phyloP scores from a whole-genome alignment of 2,888 invertebrate genomes.

The Euphydryas editha region DNA sequence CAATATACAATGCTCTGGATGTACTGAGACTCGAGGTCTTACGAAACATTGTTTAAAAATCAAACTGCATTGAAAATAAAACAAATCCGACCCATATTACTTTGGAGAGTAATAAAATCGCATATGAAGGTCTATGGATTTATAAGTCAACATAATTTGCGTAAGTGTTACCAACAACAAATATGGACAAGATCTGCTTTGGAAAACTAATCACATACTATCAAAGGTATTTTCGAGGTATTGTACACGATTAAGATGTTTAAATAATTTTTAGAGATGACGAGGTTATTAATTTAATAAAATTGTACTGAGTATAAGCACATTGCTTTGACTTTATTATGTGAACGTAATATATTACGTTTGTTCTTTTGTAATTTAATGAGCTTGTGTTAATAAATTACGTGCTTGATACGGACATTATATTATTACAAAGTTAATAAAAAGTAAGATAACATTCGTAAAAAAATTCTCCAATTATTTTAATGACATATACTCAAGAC shows the following conservation, averaged over 20 bases:
- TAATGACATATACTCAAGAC: not conserved
- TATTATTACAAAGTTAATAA: not conserved
- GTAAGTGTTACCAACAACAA: constrained; percentile 42
- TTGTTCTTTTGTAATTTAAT: not conserved
- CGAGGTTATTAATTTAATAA: not conserved
- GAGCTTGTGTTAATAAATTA: not conserved
- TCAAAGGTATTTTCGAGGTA: not conserved
- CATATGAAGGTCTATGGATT: constrained; percentile 43
- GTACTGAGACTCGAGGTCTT: constrained; percentile 1
- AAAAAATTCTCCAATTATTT: not conserved
- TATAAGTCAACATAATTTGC: constrained; percentile 47
- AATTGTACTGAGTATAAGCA: not conserved
- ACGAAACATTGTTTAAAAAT: constrained; percentile 13
- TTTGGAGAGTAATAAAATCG: constrained; percentile 30
- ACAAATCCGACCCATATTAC: constrained; percentile 36
- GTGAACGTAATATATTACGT: not conserved
- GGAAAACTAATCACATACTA: constrained; percentile 22
- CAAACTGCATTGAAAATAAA: constrained; percentile 34
- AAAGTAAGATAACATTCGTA: not conserved
- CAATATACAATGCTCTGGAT: constrained; percentile 23
- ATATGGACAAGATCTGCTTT: constrained; percentile 40
- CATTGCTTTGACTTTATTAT: not conserved
- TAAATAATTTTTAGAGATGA: not conserved
- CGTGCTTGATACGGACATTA: not conserved
- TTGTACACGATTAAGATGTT: constrained; percentile 1